These are phyloP conservation scores for Xylocopa sonorina DNA, from an alignment of 1,140 invertebrate species.

Conservation along the genomic window DNA sequence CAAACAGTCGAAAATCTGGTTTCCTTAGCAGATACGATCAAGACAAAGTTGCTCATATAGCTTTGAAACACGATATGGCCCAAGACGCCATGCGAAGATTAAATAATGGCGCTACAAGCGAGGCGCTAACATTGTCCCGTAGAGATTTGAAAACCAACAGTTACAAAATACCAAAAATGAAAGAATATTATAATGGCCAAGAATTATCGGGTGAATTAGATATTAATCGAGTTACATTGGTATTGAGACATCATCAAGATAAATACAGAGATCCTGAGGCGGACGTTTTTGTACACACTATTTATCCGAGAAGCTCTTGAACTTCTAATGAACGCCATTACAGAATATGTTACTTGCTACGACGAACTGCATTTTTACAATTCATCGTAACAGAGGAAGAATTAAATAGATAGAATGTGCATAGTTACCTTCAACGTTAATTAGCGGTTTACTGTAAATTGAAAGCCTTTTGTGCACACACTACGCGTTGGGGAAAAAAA, in stretches of 20 bases:
- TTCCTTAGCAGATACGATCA: slow-evolving; percentile 61
- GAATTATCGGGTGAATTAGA: rapidly evolving
- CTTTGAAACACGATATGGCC: not conserved
- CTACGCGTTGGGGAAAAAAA: too few relatives aligned
- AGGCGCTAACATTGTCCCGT: not conserved
- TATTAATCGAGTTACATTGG: slow-evolving; percentile 28
- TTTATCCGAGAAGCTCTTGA: slow-evolving; percentile 54
- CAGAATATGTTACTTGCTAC: not conserved
- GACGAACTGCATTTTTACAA: too few relatives aligned
- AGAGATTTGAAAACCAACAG: not conserved
- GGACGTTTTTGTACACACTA: slow-evolving; percentile 66
- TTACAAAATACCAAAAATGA: slow-evolving; percentile 35
- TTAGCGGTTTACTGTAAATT: too few relatives aligned
- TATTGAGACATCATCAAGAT: slow-evolving; percentile 52
- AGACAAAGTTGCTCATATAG: slow-evolving; percentile 48
- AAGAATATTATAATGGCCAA: slow-evolving; percentile 25
- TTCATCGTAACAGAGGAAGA: not conserved
- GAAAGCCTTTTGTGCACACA: too few relatives aligned
- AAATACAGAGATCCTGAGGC: slow-evolving; percentile 30
- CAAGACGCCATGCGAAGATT: slow-evolving; percentile 40
- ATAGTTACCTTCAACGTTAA: too few relatives aligned
- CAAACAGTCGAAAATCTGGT: slow-evolving; percentile 42
- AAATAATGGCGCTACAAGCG: not conserved
- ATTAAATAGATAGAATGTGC: not conserved
- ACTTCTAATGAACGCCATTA: not conserved